Evolutionary conservation across 1,140 invertebrate species (phyloP).

Genomic region (Meloidogyne chitwoodi): DNA sequence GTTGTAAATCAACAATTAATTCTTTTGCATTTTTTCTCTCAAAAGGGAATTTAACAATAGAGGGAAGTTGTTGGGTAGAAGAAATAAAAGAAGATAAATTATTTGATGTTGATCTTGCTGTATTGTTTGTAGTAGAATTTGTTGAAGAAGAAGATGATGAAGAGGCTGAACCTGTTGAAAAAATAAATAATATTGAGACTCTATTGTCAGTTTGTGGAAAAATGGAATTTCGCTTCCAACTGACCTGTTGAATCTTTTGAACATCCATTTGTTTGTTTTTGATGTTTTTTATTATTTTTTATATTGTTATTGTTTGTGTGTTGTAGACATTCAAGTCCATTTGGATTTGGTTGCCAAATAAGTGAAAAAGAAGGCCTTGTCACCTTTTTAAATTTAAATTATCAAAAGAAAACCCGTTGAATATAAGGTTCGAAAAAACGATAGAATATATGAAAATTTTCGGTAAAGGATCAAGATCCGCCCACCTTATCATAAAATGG

Average conservation of each 20-base stretch:
- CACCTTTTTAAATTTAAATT: slow-evolving; percentile 33
- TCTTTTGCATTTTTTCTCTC: slow-evolving; percentile 49
- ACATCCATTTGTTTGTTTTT: background rate
- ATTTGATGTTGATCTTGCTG: background rate
- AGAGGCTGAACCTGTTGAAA: background rate
- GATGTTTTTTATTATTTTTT: background rate
- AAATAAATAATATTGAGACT: too few relatives aligned
- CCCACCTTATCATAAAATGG: too few relatives aligned
- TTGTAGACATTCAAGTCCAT: background rate
- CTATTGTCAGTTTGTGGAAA: too few relatives aligned
- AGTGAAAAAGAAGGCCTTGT: slow-evolving; percentile 57
- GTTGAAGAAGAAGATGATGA: background rate
- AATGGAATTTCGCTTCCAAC: too few relatives aligned
- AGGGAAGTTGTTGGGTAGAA: slow-evolving; percentile 26
- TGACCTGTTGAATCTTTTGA: background rate
- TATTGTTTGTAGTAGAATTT: background rate
- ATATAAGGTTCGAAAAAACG: too few relatives aligned
- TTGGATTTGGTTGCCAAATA: slow-evolving; percentile 58
- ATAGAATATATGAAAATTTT: too few relatives aligned
- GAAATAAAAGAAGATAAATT: background rate
- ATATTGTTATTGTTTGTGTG: background rate
- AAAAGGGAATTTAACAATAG: slow-evolving; percentile 59
- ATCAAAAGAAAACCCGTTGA: background rate
- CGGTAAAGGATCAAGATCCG: too few relatives aligned
- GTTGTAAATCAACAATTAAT: slow-evolving; percentile 36